Evolutionary conservation across 2,888 invertebrate species (phyloP).

Genomic region (Anthoptus insignis): DNA sequence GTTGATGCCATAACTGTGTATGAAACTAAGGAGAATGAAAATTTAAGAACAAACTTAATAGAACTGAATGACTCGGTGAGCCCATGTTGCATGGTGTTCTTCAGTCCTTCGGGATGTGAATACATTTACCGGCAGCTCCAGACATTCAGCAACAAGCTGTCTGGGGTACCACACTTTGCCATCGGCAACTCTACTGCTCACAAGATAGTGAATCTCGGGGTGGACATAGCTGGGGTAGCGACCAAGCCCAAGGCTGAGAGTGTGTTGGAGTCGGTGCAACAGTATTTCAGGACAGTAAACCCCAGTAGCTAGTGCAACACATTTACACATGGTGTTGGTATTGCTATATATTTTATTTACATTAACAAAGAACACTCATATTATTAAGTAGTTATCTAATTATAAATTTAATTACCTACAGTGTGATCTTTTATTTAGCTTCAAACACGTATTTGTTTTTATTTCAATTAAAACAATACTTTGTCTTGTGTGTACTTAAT

Average conservation of each 20-base stretch:
- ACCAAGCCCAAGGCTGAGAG: conserved; percentile 65
- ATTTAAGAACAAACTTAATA: conserved; percentile 64
- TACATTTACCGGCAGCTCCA: conserved; percentile 76
- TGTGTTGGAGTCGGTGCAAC: conserved; percentile 61
- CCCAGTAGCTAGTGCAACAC: conserved; percentile 49
- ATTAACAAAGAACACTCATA: conserved; percentile 25
- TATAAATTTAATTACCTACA: neutral
- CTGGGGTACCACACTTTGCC: conserved; percentile 73
- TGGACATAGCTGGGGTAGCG: conserved; percentile 78
- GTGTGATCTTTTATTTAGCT: neutral
- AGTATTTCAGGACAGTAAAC: conserved; percentile 61
- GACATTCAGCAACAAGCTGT: conserved; percentile 70
- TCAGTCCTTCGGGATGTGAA: conserved; percentile 80
- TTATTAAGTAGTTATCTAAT: conserved; percentile 5
- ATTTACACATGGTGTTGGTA: conserved; percentile 44
- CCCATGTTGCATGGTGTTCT: conserved; percentile 75
- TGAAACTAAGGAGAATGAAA: conserved; percentile 75
- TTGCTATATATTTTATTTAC: conserved; percentile 35
- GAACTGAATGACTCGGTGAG: conserved; percentile 58
- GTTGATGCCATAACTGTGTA: conserved; percentile 73
- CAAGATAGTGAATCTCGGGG: conserved; percentile 75
- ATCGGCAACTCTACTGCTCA: conserved; percentile 81
- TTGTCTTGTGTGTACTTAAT: too few species aligned
- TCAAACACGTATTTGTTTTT: neutral
- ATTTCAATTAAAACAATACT: too few species aligned